Conservation (phyloP, 1,140 invertebrate genomes). For the Cotesia typhae region DNA sequence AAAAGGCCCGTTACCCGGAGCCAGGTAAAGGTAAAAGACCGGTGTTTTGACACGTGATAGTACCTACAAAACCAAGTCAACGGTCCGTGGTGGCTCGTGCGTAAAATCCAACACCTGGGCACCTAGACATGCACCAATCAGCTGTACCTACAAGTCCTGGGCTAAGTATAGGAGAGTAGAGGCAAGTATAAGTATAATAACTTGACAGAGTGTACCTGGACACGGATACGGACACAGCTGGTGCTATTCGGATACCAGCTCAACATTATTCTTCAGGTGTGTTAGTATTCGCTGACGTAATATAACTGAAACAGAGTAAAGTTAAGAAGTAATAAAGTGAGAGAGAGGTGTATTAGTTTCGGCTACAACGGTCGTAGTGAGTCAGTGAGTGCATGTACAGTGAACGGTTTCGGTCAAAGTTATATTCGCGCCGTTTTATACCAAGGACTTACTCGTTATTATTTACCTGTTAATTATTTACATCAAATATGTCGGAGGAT, state of each 20-base stretch:
- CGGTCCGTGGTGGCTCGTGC: slow-evolving; percentile 33
- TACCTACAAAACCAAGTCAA: slow-evolving; percentile 27
- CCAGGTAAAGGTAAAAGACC: slow-evolving; percentile 24
- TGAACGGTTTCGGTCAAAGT: slow-evolving; percentile 33
- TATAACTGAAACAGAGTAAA: background rate
- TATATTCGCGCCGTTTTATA: slow-evolving; percentile 29
- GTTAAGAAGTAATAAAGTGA: no score
- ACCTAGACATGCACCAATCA: background rate
- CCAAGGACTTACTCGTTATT: slow-evolving; percentile 27
- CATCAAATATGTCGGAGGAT: background rate
- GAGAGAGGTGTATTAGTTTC: slow-evolving; percentile 14
- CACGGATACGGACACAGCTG: background rate
- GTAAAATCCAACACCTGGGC: slow-evolving; percentile 33
- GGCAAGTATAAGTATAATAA: no score
- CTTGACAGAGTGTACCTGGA: no score
- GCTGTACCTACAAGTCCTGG: no score
- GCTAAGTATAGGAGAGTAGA: background rate
- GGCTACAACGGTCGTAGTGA: slow-evolving; percentile 29
- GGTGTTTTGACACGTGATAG: slow-evolving; percentile 35
- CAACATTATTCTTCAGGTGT: background rate
- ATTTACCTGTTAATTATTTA: background rate
- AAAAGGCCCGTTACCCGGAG: slow-evolving; percentile 3
- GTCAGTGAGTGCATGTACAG: slow-evolving; percentile 15
- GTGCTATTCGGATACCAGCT: background rate
- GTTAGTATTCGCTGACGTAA: background rate